Base-by-base conservation (phyloP, 2,113 vertebrate genomes). In the Rhinopomastus cyanomelas region DNA sequence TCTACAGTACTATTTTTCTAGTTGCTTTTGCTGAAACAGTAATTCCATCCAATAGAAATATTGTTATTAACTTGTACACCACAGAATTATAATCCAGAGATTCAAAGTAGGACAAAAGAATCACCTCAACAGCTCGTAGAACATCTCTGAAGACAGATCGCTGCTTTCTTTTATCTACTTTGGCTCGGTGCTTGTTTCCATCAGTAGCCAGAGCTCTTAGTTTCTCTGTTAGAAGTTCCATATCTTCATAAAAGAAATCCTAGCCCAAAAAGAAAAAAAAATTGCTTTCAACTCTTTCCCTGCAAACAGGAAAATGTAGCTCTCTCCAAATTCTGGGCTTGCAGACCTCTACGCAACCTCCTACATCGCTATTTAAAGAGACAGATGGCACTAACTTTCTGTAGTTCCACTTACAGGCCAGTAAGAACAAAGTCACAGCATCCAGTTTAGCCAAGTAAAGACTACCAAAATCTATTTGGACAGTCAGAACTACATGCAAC, bases 161-260 rank as follows among this genome's bases (percentile, higher is more conserved):
- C 96, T 99, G 99, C 98, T 98, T 99, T 91, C 98, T 98, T 97
- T 99, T 98, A 96, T 99, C 99, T 19, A 97, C 98, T 96, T 99
- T 99, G 84, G 99, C 99, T 68, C 99, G 95, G 95, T 99, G 99
- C 74, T 99, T 99, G 96, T 98, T 99, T 88, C 99, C 98, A 96
- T 99, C 99, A 5, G 99, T 99, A 80, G 99, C 99, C 82, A 99
- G 95, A 20, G 98, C 97, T 30, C 96, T 98, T 73, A 99, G 96
- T 82, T 98, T 98, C 76, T 97, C 97, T 56, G 98, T 99, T 81
- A 99, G 96, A 37, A 97, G 95, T 2, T 99, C 99, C 98, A 98
- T 98, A 88, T 98, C 98, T 19, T 99, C 98, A 74, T 98, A 98
- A 87, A 98, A 98, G 97, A 99, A 99, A 60, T 99, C 99, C 99